A percentile compares a stretch with the other conserved stretches of the same genome.
These are phyloP conservation scores for Polyommatus iphigenia DNA, from an alignment of 2,888 invertebrate species.

Conservation along the genomic window DNA sequence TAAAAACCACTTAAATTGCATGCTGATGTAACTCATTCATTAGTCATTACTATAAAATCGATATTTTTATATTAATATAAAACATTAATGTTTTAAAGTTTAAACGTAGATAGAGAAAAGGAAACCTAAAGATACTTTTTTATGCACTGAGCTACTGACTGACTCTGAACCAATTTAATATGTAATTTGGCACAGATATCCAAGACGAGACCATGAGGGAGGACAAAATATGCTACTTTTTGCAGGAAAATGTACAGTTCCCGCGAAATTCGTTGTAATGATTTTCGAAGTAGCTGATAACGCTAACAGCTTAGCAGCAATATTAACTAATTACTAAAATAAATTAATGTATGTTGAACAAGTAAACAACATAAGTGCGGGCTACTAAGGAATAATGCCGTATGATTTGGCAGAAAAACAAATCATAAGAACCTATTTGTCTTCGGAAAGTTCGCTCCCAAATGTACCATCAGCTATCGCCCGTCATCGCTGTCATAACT, in stretches of 20 bases:
- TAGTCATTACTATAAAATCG: background rate
- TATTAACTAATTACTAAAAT: background rate
- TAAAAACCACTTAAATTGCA: background rate
- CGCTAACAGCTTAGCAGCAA: too few relatives aligned
- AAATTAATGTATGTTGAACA: background rate
- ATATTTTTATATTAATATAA: background rate
- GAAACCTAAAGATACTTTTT: too few relatives aligned
- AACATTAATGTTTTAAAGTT: too few relatives aligned
- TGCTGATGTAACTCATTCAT: background rate
- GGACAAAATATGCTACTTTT: too few relatives aligned
- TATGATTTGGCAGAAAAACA: conserved; percentile 40
- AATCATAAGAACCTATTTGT: conserved; percentile 39
- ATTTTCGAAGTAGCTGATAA: too few relatives aligned
- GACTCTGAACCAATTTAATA: too few relatives aligned
- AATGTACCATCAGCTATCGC: conserved; percentile 41
- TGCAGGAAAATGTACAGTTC: too few relatives aligned
- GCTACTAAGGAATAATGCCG: conserved; percentile 34
- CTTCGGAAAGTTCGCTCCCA: conserved; percentile 27
- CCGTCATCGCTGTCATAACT: conserved; percentile 42
- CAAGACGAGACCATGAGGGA: too few relatives aligned
- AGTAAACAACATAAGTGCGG: conserved; percentile 25
- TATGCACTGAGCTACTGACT: too few relatives aligned
- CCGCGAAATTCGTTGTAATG: too few relatives aligned
- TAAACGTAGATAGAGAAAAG: too few relatives aligned
- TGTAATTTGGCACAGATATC: too few relatives aligned